These are phyloP conservation scores for Phania funesta DNA, from an alignment of 2,888 invertebrate species.

Conservation along the genomic window DNA sequence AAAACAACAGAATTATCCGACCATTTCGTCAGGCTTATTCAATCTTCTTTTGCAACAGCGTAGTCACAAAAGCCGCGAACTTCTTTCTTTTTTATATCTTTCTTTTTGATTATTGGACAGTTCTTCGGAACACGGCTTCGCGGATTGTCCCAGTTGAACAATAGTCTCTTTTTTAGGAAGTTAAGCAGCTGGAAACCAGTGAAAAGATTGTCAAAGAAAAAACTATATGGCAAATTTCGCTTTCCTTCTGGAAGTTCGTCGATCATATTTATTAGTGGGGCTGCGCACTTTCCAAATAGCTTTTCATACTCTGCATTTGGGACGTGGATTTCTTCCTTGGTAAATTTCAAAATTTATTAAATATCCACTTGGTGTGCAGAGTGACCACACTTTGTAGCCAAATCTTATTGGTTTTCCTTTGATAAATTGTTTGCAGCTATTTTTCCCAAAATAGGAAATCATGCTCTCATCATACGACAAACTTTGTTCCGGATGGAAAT, in stretches of 20 bases:
- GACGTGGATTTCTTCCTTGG: no score
- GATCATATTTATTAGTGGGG: conserved; percentile 1
- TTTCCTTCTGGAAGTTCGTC: not conserved
- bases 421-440: no score
- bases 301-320: conserved; percentile 11
- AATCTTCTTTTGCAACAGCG: not conserved
- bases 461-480: not conserved
- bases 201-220: not conserved
- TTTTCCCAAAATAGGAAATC: not conserved
- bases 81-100: not conserved
- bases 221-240: no score
- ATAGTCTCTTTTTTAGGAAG: not conserved
- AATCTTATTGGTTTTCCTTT: no score
- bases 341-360: not conserved
- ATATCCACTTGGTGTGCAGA: not conserved
- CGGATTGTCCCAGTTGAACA: not conserved
- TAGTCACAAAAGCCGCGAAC: conserved; percentile 1
- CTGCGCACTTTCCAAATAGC: not conserved
- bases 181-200: conserved; percentile 2
- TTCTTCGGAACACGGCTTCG: not conserved
- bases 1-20: not conserved
- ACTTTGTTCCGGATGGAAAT: conserved; percentile 5
- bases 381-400: not conserved
- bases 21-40: conserved; percentile 6
- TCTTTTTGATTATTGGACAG: conserved; percentile 12